Evolutionary conservation across 2,888 invertebrate genomes (phyloP), one percentile per base, ranked within the genome.

Genomic region (Scelioninae gen. 2): DNA sequence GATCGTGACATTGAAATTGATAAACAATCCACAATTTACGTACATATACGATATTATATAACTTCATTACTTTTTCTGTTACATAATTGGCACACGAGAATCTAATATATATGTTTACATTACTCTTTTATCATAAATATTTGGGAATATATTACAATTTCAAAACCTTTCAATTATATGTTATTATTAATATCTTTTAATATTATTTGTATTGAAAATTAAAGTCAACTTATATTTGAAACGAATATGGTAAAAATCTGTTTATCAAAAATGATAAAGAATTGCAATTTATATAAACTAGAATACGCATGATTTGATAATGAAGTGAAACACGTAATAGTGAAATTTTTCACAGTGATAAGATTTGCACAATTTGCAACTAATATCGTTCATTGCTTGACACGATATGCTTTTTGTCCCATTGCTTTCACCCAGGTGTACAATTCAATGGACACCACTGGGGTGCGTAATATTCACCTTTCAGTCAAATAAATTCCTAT

Each of bases 401-500:
- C 68, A 75, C 43, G 65, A 67, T 73, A 39, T 80, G 71, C 75
- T 79, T 78, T 77, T 78, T 76, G 75, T 70, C 76, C 58, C 68
- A 76, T 77, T 41, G 80, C 80, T 81, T 81, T 76, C 77, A 77
- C 71, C 74, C 77, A 81, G 80, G 76, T 81, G 75, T 84, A 81
- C 76, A 81, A 81, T 79, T 82, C 78, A 64, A 72, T 80, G 78
- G 79, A 83, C 72, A 79, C 79, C 74, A 73, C 78, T 60, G 80
- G 80, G 80, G 80, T 82, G 80, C 78, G 80, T 82, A 82, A 73
- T 22, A 63, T 55, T 57, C 22, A 69, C 25, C 19, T 43, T 25
- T 45, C 2, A 65, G 31, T 58, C 48, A 43, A n/a, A 19, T 13
- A 28, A 28, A 11, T 39, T 13, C 2, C 3, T 5, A 22, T 22